phyloP scores from a whole-genome alignment of 1,140 invertebrate species.

The Drosophila athabasca region DNA sequence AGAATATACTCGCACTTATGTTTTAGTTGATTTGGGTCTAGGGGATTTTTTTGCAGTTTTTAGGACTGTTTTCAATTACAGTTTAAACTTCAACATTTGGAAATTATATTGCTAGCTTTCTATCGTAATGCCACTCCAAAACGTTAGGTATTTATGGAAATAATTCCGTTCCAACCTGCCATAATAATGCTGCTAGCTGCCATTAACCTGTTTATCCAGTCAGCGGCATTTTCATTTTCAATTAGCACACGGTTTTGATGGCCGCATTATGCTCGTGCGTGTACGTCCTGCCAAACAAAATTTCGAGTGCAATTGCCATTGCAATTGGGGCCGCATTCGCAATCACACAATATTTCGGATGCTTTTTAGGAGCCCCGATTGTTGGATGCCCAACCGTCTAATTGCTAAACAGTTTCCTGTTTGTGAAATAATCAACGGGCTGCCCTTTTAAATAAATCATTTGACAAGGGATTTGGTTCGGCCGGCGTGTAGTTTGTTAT shows the following conservation, averaged over 20 bases:
- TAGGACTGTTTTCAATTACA: conserved; percentile 38
- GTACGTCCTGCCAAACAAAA: conserved; percentile 17
- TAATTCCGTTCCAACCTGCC: neutral
- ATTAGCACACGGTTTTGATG: conserved; percentile 41
- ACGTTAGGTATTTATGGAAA: neutral
- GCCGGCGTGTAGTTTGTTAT: conserved; percentile 40
- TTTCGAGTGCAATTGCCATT: conserved; percentile 33
- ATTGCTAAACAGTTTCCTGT: conserved; percentile 63
- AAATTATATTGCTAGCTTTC: no score
- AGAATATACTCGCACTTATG: neutral
- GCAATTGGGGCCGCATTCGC: conserved; percentile 39
- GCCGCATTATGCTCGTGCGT: conserved; percentile 29
- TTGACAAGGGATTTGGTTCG: neutral
- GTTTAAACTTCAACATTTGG: no score
- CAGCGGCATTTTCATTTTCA: conserved; percentile 31
- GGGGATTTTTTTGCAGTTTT: conserved; percentile 11
- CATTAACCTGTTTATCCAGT: conserved; percentile 12
- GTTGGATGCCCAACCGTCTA: conserved; percentile 20
- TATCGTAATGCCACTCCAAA: neutral
- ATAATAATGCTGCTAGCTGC: no score
- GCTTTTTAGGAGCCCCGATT: neutral
- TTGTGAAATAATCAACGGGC: conserved; percentile 59
- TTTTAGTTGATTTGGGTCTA: neutral
- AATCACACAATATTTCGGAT: conserved; percentile 16
- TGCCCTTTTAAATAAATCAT: conserved; percentile 63